Conservation (phyloP, 1,140 invertebrate genomes). For the Idris sp. region DNA sequence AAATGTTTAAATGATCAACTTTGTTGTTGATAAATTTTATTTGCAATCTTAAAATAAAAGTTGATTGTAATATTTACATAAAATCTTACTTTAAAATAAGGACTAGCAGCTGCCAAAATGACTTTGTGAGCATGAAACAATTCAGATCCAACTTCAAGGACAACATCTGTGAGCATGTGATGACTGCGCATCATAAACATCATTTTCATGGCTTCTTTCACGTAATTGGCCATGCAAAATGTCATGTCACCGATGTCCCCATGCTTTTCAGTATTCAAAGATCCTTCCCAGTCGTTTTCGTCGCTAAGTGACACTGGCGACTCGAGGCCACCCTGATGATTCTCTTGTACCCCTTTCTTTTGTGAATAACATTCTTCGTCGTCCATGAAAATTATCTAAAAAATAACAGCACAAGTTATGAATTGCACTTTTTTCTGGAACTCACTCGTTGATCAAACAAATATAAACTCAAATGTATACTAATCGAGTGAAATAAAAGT, state of each 20-base stretch:
- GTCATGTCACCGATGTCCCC: slow-evolving; percentile 88
- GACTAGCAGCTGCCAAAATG: slow-evolving; percentile 94
- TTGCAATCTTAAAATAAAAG: too few species aligned
- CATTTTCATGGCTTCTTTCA: slow-evolving; percentile 91
- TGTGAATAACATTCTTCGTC: slow-evolving; percentile 68
- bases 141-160: slow-evolving; percentile 89
- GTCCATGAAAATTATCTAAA: slow-evolving; percentile 73
- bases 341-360: slow-evolving; percentile 62
- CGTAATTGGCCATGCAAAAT: slow-evolving; percentile 90
- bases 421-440: slow-evolving; percentile 11
- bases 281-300: slow-evolving; percentile 68
- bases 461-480: too few species aligned
- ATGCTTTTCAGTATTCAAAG: slow-evolving; percentile 70
- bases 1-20: too few species aligned
- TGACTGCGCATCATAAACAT: slow-evolving; percentile 93
- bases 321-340: slow-evolving; percentile 51
- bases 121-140: slow-evolving; percentile 94
- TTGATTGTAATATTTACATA: too few species aligned
- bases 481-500: too few species aligned
- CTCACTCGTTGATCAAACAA: too few species aligned
- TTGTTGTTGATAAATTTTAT: too few species aligned
- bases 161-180: slow-evolving; percentile 93
- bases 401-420: slow-evolving; percentile 2
- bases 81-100: slow-evolving; percentile 90
- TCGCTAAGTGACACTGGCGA: slow-evolving; percentile 51